phyloP scores from a whole-genome alignment of 2,113 vertebrate species.

The Cyprinodon tularosa region DNA sequence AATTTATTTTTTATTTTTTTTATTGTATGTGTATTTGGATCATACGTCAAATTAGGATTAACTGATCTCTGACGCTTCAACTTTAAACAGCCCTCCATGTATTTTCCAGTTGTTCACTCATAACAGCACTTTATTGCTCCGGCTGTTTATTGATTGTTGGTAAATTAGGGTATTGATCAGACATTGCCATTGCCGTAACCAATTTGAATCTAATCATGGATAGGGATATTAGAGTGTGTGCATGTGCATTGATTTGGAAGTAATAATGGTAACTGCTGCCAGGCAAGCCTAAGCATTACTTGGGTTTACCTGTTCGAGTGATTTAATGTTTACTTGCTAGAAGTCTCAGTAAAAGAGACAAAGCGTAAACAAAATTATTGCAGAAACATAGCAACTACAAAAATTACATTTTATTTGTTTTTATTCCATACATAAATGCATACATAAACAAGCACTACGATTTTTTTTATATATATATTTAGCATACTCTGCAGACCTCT shows the following conservation, averaged over 20 bases:
- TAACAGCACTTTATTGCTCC: conserved; percentile 66
- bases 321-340: neutral
- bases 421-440: neutral
- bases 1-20: neutral
- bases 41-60: conserved; percentile 24
- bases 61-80: conserved; percentile 15
- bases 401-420: neutral
- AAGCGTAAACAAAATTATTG: neutral
- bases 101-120: conserved; percentile 53
- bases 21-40: neutral
- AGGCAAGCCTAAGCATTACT: conserved; percentile 1
- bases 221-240: conserved; percentile 50
- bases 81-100: conserved; percentile 21
- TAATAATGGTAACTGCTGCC: conserved; percentile 28
- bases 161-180: conserved; percentile 77
- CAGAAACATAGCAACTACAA: neutral
- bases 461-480: no score
- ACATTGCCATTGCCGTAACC: conserved; percentile 62
- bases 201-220: conserved; percentile 69
- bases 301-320: neutral
- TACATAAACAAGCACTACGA: neutral
- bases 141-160: conserved; percentile 60
- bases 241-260: conserved; percentile 62
- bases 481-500: no score
- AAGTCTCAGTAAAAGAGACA: neutral